Base-by-base conservation (phyloP, 2,888 invertebrate genomes). In the Agrochola macilenta region DNA sequence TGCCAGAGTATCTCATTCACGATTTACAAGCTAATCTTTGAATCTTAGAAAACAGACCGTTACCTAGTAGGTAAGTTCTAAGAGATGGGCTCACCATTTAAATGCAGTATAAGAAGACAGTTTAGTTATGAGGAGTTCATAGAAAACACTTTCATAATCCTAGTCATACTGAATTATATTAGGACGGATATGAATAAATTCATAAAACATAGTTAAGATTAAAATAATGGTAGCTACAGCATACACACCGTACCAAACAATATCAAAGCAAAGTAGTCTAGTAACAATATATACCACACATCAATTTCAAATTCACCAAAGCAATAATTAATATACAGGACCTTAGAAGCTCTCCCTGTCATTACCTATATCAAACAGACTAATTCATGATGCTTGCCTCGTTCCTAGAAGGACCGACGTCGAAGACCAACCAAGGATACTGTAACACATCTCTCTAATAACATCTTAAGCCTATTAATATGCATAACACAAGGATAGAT, bases 401-500 rank as follows among this genome's bases (percentile, higher is more conserved):
- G 88, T 86, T 89, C 83, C 82, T 87, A 90, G 89, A 89, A 90
- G 85, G 90, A 58, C 81, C 68, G 75, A 66, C 77, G 30, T 73
- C 65, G 71, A 39, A 85, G 76, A 85, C 66, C 73, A 75, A 63
- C 79, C 75, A 84, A 81, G 79, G 69, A 82, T 81, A 71, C 78
- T 80, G 82, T 87, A 87, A 91, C 90, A 93, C 90, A 92, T 91
- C 92, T 89, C 89, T 87, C 81, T 93, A 93, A 93, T 94, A 94
- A 92, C 92, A 93, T 92, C 91, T 20, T 91, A 88, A 89, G 88
- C 90, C 93, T 91, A 95, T 96, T 94, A 96, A 95, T 95, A 96
- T 96, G 94, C 94, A 95, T 95, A 93, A 91, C 94, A 93, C 91
- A 89, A 91, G 92, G 92, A 93, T 93, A 90, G 90, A 91, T 92